phyloP scores from a whole-genome alignment of 2,113 vertebrate species.

The Burhinus oedicnemus region DNA sequence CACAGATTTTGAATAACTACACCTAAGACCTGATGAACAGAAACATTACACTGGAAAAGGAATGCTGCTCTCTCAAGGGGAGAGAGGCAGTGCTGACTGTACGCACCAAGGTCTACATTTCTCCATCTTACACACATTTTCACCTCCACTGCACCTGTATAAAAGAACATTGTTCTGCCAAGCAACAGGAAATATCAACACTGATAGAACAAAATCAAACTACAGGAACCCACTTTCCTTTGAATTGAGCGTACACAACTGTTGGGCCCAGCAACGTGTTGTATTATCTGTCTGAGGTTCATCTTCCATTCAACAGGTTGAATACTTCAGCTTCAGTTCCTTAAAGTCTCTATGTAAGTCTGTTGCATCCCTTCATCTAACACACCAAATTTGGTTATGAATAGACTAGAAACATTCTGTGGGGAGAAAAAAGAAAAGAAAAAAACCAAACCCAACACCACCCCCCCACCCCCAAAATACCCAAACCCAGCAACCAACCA shows the following conservation, averaged over 20 bases:
- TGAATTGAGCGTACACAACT: neutral
- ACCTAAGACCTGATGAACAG: neutral
- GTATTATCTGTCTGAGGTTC: neutral
- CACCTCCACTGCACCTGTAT: neutral
- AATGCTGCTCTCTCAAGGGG: neutral
- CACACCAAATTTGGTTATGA: neutral
- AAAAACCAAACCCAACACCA: neutral
- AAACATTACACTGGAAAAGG: neutral
- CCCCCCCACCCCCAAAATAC: neutral
- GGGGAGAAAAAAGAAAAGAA: too few species aligned
- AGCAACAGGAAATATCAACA: neutral
- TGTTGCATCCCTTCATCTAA: neutral
- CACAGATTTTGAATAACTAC: neutral
- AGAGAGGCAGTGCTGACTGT: neutral
- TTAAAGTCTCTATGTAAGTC: neutral
- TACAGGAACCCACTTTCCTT: neutral
- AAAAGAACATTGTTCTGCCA: neutral
- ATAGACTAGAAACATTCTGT: neutral
- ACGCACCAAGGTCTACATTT: rapidly evolving
- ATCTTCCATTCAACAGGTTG: neutral
- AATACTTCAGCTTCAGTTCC: neutral
- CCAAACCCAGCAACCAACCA: neutral
- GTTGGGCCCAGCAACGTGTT: neutral
- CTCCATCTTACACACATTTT: neutral
- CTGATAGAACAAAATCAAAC: neutral